Evolutionary conservation across 2,888 invertebrate genomes (phyloP), one percentile per base, ranked within the genome.

Genomic region (Diplazon laetatorius): DNA sequence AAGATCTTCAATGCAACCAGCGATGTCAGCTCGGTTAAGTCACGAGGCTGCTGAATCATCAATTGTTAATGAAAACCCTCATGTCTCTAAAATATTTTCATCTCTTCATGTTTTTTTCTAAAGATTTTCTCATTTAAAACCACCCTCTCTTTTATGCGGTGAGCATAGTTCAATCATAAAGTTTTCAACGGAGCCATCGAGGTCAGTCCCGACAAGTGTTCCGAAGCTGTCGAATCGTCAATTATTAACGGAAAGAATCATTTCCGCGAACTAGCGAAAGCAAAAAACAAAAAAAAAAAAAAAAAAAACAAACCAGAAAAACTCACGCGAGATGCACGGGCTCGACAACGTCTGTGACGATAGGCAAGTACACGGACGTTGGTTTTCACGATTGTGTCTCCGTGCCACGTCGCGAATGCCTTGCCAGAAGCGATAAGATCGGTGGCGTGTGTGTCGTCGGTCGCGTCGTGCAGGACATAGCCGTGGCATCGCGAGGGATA

Each of bases 351-450:
- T 50, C n/a, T 10, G 20, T 16, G 9, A 35, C 10, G 42, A 1
- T 59, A 6, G 42, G 42, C 39, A 42, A 12, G 70, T 59, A 66
- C 22, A 60, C 52, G 55, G 52, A 66, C 60, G 62, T 66, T 55
- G 35, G 30, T 30, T 60, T 72, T 63, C n/a, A n/a, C n/a, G n/a
- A n/a, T 72, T 30, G 68, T 68, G 55, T 62, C n/a, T n/a, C n/a
- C 57, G 30, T 35, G 46, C 62, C 55, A n/a, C 46, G 68, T 50
- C 37, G 50, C 71, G 62, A 62, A 44, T 55, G 57, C 68, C 60
- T 39, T 20, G 66, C 44, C n/a, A n/a, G 50, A 72, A 59, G 72
- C 60, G 89, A 89, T 89, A 89, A 87, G 87, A 89, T 88, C 89
- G 80, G 84, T 80, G 84, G 88, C 86, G 87, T 88, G 89, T 89